Base-by-base conservation (phyloP, 2,888 invertebrate species). In the Morpho achilles region DNA sequence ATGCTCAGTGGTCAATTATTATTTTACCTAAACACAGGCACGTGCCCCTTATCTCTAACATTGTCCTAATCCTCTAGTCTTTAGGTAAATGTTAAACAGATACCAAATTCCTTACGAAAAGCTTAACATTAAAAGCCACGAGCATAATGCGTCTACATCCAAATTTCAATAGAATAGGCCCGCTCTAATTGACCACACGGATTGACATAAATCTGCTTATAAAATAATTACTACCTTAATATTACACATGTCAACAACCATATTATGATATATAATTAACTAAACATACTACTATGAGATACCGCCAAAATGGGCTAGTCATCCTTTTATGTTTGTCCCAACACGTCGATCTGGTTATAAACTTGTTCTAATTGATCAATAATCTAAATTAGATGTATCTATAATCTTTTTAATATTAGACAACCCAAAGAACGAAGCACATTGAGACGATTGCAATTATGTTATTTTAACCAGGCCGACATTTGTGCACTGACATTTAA, bases 211-310 rank as follows among this genome's bases (percentile, higher is more conserved):
- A 79, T 47, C 32, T 50, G 10, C 45, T 56, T 59, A 68, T 72
- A 73, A 74, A 72, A 70, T 79, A 63, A 60, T 32, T 23, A 73
- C 73, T 77, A 74, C 74, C 74, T 65, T 61, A 66, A 67, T 60
- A 69, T 72, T 76, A 79, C 74, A 80, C 73, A 78, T 79, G 80
- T 87, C 75, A 88, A 88, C 89, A 89, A 90, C 89, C 89, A 84
- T 77, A 32, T 32, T 32, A 80, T 80, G 79, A 82, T 79, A 77
- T 77, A 83, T 51, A 56, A 57, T 77, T 77, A 80, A 74, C 82
- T 85, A 85, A 81, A 75, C 75, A 79, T 62, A 78, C 82, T 84
- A 69, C 74, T 82, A 80, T 85, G 87, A 84, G 86, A 87, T 80
- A 82, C 72, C 82, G 79, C 80, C 57, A 79, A 71, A 65, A 66